Evolutionary conservation across 2,113 vertebrate genomes (phyloP).

Genomic region (Lepisosteus osseus): DNA sequence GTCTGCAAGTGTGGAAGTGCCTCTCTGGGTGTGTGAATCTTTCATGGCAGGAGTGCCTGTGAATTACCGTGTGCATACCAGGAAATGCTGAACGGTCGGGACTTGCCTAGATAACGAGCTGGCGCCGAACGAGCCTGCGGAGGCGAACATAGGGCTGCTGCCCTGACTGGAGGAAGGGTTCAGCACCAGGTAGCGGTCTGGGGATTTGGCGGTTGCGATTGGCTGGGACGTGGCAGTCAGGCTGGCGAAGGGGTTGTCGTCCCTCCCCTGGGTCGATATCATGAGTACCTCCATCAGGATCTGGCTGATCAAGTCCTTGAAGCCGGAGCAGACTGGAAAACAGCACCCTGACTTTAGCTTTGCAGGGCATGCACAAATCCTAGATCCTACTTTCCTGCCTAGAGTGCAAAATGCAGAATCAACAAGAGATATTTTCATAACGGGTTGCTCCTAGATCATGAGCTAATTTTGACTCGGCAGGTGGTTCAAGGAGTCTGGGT

Average conservation of each 20-base stretch:
- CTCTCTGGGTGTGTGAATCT: no score
- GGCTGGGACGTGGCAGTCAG: constrained; percentile 94
- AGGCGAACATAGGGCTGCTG: constrained; percentile 85
- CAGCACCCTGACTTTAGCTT: background rate
- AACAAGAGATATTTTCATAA: no score
- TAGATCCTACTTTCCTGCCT: no score
- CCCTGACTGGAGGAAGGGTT: constrained; percentile 80
- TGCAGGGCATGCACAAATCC: no score
- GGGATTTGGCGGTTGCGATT: constrained; percentile 85
- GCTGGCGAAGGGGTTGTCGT: constrained; percentile 94
- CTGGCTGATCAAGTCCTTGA: constrained; percentile 96
- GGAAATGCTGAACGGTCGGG: constrained; percentile 9
- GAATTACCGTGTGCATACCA: no score
- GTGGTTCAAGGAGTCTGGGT: no score
- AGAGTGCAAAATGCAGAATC: no score
- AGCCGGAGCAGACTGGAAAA: constrained; percentile 86
- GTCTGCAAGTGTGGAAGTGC: no score
- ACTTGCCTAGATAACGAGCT: constrained; percentile 94
- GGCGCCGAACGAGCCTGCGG: constrained; percentile 82
- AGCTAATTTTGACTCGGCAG: no score
- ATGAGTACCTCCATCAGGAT: constrained; percentile 98
- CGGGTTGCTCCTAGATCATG: no score
- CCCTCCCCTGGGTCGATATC: constrained; percentile 90
- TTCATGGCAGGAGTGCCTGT: no score
- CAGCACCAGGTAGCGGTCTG: constrained; percentile 79